Evolutionary conservation across 2,888 invertebrate genomes (phyloP).

Genomic region (Iphiclides podalirius): DNA sequence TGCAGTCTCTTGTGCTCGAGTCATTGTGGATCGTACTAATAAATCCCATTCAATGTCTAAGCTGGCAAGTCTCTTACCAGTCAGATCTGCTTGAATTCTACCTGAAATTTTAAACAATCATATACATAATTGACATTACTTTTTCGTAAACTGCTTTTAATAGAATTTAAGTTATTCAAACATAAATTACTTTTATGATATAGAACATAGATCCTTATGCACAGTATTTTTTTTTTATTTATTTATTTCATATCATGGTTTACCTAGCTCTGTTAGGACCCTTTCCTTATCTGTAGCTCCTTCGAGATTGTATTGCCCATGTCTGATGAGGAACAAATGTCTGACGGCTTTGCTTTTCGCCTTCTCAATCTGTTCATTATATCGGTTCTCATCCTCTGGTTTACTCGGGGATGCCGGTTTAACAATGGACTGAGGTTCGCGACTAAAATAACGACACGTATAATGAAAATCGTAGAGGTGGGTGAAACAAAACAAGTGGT

Average conservation of each 20-base stretch:
- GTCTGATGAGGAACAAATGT: slow-evolving; percentile 94
- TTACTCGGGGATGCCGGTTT: slow-evolving; percentile 74
- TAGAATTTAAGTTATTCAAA: too few relatives aligned
- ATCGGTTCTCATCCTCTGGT: slow-evolving; percentile 83
- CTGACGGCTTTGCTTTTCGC: slow-evolving; percentile 82
- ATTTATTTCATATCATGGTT: too few relatives aligned
- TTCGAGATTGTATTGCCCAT: slow-evolving; percentile 94
- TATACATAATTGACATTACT: too few relatives aligned
- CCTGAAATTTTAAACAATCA: slow-evolving; percentile 83
- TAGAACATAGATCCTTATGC: too few relatives aligned
- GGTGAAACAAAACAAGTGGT: too few relatives aligned
- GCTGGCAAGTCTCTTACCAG: slow-evolving; percentile 89
- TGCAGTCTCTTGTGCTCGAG: slow-evolving; percentile 95
- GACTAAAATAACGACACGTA: slow-evolving; percentile 74
- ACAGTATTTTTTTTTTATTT: too few relatives aligned
- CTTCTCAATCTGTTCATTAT: slow-evolving; percentile 83
- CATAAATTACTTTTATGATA: too few relatives aligned
- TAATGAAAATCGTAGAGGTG: too few relatives aligned
- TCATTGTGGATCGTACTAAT: slow-evolving; percentile 94
- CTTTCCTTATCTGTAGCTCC: slow-evolving; percentile 87
- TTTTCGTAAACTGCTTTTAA: too few relatives aligned
- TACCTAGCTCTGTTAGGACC: slow-evolving; percentile 89
- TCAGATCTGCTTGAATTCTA: slow-evolving; percentile 89
- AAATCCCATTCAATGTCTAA: slow-evolving; percentile 89
- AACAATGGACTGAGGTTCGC: slow-evolving; percentile 86